A percentile compares a stretch with the other conserved stretches of the same genome.
phyloP scores from a whole-genome alignment of 2,888 invertebrate genomes.

The Phortica okadai region DNA sequence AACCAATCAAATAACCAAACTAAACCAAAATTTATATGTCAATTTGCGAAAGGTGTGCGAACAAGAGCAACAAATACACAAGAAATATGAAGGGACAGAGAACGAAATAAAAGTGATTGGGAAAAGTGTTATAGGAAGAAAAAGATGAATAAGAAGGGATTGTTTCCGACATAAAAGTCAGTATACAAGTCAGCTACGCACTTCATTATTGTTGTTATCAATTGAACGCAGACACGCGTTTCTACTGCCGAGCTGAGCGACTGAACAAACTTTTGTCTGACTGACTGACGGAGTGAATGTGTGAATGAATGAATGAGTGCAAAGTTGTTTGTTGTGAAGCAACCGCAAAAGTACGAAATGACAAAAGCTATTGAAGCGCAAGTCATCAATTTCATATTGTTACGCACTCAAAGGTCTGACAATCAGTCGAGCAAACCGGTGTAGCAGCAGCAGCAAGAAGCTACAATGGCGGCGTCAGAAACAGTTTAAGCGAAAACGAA shows the following conservation, averaged over 20 bases:
- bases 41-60: conserved; percentile 63
- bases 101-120: too few relatives aligned
- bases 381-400: conserved; percentile 71
- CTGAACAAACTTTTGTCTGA: conserved; percentile 12
- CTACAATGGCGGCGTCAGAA: conserved; percentile 10
- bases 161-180: conserved; percentile 29
- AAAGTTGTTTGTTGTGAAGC: background rate
- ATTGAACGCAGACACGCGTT: conserved; percentile 61
- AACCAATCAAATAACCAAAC: conserved; percentile 59
- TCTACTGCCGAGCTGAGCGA: conserved; percentile 39
- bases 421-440: conserved; percentile 9
- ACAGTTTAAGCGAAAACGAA: background rate
- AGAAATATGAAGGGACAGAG: conserved; percentile 1
- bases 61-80: conserved; percentile 17
- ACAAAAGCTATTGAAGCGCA: conserved; percentile 57
- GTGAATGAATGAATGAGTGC: background rate
- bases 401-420: conserved; percentile 60
- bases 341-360: conserved; percentile 55
- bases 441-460: background rate
- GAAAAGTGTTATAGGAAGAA: background rate
- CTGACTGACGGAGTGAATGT: conserved; percentile 29
- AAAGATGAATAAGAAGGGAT: background rate
- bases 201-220: conserved; percentile 69
- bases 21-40: conserved; percentile 59
- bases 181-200: conserved; percentile 54